These are phyloP conservation scores for Carpatolechia fugitivella DNA, from an alignment of 2,888 invertebrate genomes.

Conservation along the genomic window DNA sequence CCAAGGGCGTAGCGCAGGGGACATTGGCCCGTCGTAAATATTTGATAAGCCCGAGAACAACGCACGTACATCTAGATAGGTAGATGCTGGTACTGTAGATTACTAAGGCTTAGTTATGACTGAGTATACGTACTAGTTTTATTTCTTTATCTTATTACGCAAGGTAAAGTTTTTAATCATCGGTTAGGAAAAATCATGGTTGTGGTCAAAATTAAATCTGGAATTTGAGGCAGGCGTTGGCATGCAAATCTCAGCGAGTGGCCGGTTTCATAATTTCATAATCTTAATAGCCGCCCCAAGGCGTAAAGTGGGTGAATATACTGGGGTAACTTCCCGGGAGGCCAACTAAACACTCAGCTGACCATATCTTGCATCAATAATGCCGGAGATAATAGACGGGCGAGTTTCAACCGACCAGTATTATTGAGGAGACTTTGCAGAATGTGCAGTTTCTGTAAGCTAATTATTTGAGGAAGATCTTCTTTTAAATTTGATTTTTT, in stretches of 20 bases:
- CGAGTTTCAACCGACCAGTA: slow-evolving; percentile 23
- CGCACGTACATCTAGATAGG: not conserved
- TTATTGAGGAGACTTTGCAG: slow-evolving; percentile 13
- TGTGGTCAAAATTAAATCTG: slow-evolving; percentile 40
- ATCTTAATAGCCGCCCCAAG: slow-evolving; percentile 63
- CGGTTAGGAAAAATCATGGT: too few species aligned
- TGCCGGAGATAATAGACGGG: slow-evolving; percentile 50
- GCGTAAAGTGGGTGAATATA: slow-evolving; percentile 69
- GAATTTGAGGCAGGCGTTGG: slow-evolving; percentile 37
- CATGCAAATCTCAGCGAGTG: slow-evolving; percentile 62
- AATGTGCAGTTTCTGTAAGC: slow-evolving; percentile 15
- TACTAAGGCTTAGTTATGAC: too few species aligned
- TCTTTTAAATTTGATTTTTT: not conserved
- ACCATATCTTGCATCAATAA: slow-evolving; percentile 62
- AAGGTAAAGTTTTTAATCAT: too few species aligned
- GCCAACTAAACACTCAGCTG: slow-evolving; percentile 53
- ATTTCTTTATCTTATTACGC: too few species aligned
- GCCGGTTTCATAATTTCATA: slow-evolving; percentile 72
- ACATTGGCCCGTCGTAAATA: slow-evolving; percentile 19
- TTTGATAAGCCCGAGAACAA: slow-evolving; percentile 18
- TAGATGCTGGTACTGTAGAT: not conserved
- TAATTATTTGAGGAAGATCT: not conserved
- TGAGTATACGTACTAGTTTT: too few species aligned
- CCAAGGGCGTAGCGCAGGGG: slow-evolving; percentile 12
- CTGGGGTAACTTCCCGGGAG: slow-evolving; percentile 53